Conservation (phyloP, 2,797 vertebrate species). For the Semaprochilodus insignis region DNA sequence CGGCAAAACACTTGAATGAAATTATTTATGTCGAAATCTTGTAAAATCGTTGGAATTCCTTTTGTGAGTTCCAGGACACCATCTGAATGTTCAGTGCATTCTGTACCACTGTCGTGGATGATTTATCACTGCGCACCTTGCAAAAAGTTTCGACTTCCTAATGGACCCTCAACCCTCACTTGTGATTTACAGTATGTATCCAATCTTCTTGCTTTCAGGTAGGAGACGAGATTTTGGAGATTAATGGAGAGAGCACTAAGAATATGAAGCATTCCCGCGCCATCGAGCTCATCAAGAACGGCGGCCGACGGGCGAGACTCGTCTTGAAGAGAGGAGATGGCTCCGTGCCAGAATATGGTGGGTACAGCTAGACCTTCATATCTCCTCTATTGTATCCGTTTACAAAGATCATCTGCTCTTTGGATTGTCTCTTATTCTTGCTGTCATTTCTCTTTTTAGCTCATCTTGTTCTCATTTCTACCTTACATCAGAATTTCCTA, state of each 20-base stretch:
- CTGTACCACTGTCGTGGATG: not conserved
- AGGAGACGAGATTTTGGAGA: conserved; percentile 98
- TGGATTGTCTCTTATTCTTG: conserved; percentile 46
- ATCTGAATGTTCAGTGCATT: not conserved
- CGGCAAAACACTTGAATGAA: no score
- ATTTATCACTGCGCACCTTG: not conserved
- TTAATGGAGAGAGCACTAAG: conserved; percentile 98
- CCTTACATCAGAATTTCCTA: not conserved
- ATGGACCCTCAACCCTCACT: not conserved
- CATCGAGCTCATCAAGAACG: conserved; percentile 99
- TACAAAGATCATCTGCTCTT: not conserved
- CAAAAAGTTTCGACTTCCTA: not conserved
- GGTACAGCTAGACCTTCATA: conserved; percentile 75
- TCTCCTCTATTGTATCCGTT: conserved; percentile 25
- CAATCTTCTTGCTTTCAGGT: conserved; percentile 77
- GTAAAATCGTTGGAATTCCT: no score
- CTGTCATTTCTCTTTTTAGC: conserved; percentile 59
- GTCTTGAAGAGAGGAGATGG: conserved; percentile 98
- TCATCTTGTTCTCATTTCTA: not conserved
- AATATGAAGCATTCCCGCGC: conserved; percentile 99
- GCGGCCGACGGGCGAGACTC: conserved; percentile 92
- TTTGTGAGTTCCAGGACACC: no score
- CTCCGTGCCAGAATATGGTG: conserved; percentile 99
- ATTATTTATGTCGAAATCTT: no score
- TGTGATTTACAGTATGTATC: not conserved